Percentiles rank a stretch among this genome's conserved stretches.
These are phyloP conservation scores for Leptinotarsa juncta DNA, from an alignment of 2,888 invertebrate genomes.

Conservation along the genomic window DNA sequence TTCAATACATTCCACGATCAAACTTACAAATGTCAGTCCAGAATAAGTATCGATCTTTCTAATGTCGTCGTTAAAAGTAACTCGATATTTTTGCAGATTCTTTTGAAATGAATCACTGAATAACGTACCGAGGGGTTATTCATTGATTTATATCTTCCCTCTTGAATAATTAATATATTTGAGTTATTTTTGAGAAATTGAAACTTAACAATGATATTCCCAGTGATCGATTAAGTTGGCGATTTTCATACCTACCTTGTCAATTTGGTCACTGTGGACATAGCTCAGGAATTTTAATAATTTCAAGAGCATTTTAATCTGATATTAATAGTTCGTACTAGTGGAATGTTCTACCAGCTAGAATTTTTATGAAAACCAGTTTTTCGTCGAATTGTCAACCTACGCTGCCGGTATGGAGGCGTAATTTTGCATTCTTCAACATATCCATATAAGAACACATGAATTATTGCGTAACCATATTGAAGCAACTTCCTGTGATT, in stretches of 20 bases:
- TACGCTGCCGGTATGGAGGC: conserved; percentile 38
- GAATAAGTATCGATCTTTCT: conserved; percentile 46
- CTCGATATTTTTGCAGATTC: conserved; percentile 40
- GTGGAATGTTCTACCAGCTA: conserved; percentile 9
- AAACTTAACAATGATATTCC: neutral
- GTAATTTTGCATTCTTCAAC: conserved; percentile 42
- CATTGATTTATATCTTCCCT: neutral
- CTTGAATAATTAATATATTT: neutral
- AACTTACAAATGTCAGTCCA: conserved; percentile 27
- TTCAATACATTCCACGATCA: conserved; percentile 12
- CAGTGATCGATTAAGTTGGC: conserved; percentile 7
- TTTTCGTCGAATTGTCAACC: conserved; percentile 29
- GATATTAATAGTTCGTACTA: conserved; percentile 14
- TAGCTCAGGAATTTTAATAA: neutral
- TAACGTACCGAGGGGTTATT: neutral
- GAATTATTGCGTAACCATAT: conserved; percentile 47
- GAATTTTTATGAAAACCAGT: conserved; percentile 16
- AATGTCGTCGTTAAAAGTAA: conserved; percentile 40
- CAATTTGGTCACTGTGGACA: conserved; percentile 1
- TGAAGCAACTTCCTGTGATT: conserved; percentile 47
- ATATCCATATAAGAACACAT: conserved; percentile 46
- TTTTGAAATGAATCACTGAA: conserved; percentile 37
- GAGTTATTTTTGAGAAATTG: too few species aligned
- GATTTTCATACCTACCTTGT: conserved; percentile 14
- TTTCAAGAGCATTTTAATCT: neutral